phyloP scores from a whole-genome alignment of 2,797 vertebrate genomes.

The Phrynocephalus forsythii region DNA sequence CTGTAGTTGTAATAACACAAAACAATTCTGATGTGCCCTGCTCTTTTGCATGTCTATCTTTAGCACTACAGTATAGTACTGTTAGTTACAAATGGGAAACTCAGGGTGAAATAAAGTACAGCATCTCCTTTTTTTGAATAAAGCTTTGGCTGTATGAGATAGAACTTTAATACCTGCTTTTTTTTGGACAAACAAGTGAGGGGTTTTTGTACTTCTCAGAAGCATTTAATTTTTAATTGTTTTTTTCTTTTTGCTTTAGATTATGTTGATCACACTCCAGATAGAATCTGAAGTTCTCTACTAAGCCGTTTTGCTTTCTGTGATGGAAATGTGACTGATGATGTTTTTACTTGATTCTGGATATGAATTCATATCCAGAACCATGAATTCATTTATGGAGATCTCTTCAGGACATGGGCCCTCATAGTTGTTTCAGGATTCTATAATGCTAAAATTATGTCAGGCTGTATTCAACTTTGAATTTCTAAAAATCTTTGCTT shows the following conservation, averaged over 20 bases:
- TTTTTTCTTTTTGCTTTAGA: neutral
- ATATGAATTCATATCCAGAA: neutral
- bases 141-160: neutral
- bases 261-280: neutral
- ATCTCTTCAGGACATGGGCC: neutral
- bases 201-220: neutral
- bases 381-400: neutral
- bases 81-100: neutral
- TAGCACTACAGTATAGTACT: neutral
- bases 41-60: neutral
- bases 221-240: neutral
- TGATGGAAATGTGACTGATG: neutral
- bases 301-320: neutral
- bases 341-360: neutral
- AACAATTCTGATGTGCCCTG: neutral
- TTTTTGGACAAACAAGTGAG: neutral
- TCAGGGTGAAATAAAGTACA: neutral
- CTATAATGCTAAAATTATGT: neutral
- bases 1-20: neutral
- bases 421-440: conserved; percentile 38
- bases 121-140: neutral
- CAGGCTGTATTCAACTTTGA: neutral
- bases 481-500: neutral
- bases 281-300: neutral
- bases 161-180: no score